These are phyloP conservation scores for Pristionchus maxplancki DNA, from an alignment of 2,888 invertebrate species.

Conservation along the genomic window DNA sequence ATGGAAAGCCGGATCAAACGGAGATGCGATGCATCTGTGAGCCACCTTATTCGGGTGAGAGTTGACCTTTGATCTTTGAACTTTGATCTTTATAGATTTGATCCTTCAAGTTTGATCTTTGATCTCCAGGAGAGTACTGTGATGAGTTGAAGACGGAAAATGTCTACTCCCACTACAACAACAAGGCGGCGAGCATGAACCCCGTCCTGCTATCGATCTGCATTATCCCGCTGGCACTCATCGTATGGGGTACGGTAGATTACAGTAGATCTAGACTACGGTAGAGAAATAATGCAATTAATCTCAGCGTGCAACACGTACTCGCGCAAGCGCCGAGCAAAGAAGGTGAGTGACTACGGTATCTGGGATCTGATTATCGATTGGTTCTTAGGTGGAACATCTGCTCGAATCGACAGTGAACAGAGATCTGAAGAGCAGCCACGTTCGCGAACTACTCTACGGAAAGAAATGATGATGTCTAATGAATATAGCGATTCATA, in stretches of 20 bases:
- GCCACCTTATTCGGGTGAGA: conserved; percentile 37
- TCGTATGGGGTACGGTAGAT: conserved; percentile 45
- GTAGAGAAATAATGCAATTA: not conserved
- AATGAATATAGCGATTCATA: not conserved
- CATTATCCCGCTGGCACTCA: conserved; percentile 18
- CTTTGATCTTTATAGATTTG: not conserved
- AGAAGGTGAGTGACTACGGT: conserved; percentile 26
- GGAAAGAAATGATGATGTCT: conserved; percentile 11
- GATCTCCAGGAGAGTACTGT: conserved; percentile 4
- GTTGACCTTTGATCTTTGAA: conserved; percentile 1
- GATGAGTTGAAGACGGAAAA: conserved; percentile 19
- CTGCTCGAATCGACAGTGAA: conserved; percentile 25
- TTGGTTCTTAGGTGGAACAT: conserved; percentile 36
- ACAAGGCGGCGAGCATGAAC: conserved; percentile 29
- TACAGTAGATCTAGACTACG: not conserved
- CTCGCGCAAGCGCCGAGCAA: conserved; percentile 39
- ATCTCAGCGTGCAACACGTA: conserved; percentile 40
- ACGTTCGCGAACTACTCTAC: conserved; percentile 42
- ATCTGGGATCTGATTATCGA: not conserved
- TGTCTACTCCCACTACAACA: conserved; percentile 47
- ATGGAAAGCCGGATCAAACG: not conserved
- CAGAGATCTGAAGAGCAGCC: conserved; percentile 48
- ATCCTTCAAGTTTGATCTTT: not conserved
- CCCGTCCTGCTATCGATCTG: conserved; percentile 41
- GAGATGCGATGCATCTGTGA: not conserved